These are phyloP conservation scores for Isotomurus palustris DNA, from an alignment of 2,888 invertebrate genomes.

Conservation along the genomic window DNA sequence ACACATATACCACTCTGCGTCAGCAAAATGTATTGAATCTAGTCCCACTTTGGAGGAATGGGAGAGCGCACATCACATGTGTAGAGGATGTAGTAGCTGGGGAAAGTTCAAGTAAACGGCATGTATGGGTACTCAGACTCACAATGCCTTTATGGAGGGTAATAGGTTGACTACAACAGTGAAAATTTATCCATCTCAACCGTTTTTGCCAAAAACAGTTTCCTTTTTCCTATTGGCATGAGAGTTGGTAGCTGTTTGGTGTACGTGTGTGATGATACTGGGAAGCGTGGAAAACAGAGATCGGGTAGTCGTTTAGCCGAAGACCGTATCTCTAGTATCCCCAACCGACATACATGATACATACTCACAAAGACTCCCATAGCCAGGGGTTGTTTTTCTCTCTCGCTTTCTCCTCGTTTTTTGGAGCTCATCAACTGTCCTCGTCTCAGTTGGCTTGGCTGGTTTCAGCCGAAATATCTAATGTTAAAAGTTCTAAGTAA, in stretches of 20 bases:
- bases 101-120: too few relatives aligned
- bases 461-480: too few relatives aligned
- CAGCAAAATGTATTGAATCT: conserved; percentile 8
- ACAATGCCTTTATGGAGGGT: too few relatives aligned
- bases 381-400: conserved; percentile 12
- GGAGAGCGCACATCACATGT: background rate
- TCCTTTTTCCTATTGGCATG: conserved; percentile 7
- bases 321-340: too few relatives aligned
- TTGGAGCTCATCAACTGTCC: conserved; percentile 18
- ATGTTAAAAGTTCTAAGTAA: too few relatives aligned
- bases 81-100: too few relatives aligned
- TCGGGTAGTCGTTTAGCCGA: too few relatives aligned
- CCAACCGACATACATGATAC: background rate
- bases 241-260: background rate
- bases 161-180: too few relatives aligned
- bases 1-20: background rate
- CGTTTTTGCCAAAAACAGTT: conserved; percentile 15
- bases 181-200: conserved; percentile 13
- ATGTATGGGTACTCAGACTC: too few relatives aligned
- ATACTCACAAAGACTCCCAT: background rate
- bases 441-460: conserved; percentile 11
- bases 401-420: conserved; percentile 4
- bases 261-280: background rate
- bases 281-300: background rate
- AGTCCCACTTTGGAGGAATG: background rate